These are phyloP conservation scores for Pelecanoides urinatrix DNA, from an alignment of 2,113 vertebrate genomes.

Conservation along the genomic window DNA sequence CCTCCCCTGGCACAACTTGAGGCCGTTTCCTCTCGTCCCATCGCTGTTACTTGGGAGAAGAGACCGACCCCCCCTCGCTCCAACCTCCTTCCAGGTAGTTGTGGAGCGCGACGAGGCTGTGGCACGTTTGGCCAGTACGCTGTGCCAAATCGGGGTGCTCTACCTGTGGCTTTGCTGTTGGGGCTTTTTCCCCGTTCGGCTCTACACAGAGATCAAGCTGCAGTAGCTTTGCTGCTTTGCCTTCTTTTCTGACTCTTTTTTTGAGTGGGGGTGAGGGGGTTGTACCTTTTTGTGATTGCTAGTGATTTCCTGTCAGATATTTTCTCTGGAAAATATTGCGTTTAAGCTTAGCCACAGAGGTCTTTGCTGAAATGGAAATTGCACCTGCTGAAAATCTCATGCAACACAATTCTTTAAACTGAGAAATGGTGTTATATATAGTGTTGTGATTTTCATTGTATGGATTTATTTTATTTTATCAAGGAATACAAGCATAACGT, in stretches of 20 bases:
- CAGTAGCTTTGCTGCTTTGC: neutral
- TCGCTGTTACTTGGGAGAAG: no score
- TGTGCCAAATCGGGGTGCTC: accelerated
- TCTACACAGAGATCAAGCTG: neutral
- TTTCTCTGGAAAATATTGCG: slow-evolving; percentile 25
- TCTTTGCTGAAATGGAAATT: slow-evolving; percentile 30
- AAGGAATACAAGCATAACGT: slow-evolving; percentile 41
- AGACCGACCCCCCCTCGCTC: no score
- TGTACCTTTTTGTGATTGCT: neutral
- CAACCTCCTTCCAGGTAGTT: no score
- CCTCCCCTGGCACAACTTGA: no score
- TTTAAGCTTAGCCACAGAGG: neutral
- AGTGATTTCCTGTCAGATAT: slow-evolving; percentile 39
- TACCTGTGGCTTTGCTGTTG: neutral
- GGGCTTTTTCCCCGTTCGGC: neutral
- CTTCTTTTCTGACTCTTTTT: neutral
- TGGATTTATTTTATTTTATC: slow-evolving; percentile 42
- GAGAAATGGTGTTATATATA: slow-evolving; percentile 19
- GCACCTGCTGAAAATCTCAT: slow-evolving; percentile 35
- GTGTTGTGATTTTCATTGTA: neutral
- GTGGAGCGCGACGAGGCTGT: no score
- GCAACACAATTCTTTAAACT: slow-evolving; percentile 6
- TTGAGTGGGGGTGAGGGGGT: neutral
- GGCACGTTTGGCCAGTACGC: accelerated
- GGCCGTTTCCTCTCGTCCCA: no score